A percentile compares a stretch with the other conserved stretches of the same genome.
Evolutionary conservation across 2,113 vertebrate species (phyloP).

Genomic region (Jaculus jaculus): DNA sequence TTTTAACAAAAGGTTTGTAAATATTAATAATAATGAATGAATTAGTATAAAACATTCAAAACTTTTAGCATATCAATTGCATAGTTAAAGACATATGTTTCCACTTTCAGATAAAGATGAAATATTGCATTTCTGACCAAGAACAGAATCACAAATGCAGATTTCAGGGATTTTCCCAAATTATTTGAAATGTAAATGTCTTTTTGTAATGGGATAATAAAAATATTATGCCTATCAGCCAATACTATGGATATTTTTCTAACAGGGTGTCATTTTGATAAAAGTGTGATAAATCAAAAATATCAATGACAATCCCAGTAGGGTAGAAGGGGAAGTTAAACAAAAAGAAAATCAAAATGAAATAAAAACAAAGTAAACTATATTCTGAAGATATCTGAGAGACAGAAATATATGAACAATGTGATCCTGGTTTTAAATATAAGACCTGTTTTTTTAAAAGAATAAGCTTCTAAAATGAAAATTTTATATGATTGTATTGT

Average conservation of each 20-base stretch:
- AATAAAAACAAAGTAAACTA: neutral
- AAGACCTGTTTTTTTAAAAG: neutral
- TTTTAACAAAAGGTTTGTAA: neutral
- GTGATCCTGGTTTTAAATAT: neutral
- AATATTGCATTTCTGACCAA: neutral
- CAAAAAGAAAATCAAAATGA: neutral
- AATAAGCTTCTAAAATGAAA: neutral
- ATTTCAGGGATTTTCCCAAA: neutral
- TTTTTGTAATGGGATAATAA: neutral
- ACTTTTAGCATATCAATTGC: neutral
- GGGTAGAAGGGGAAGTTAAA: neutral
- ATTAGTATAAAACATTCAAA: constrained; percentile 20
- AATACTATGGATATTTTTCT: neutral
- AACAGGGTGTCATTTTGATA: neutral
- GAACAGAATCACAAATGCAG: neutral
- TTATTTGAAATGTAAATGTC: neutral
- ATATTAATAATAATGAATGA: neutral
- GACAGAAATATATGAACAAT: neutral
- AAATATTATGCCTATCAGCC: neutral
- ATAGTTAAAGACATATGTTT: constrained; percentile 29
- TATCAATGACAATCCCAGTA: neutral
- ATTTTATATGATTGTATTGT: neutral
- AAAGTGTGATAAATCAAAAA: neutral
- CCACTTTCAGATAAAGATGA: neutral
- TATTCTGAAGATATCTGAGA: neutral